A percentile compares a stretch with the other conserved stretches of the same genome.
Evolutionary conservation across 2,797 vertebrate genomes (phyloP).

Genomic region (Arrhamphus sclerolepis): DNA sequence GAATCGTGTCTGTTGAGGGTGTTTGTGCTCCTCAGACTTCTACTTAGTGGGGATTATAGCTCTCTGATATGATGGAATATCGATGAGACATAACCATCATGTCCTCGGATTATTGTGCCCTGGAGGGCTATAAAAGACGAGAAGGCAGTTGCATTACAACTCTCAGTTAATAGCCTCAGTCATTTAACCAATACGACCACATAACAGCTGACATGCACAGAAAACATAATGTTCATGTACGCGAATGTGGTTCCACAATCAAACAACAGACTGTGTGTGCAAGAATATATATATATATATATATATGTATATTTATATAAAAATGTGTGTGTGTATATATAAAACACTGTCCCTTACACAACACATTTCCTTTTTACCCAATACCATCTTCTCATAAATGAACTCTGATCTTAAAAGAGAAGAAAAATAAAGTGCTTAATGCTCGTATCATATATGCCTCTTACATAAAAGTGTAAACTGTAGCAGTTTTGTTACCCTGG

Average conservation of each 20-base stretch:
- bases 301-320: too few species aligned
- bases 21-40: background rate
- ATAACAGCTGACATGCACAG: slow-evolving; percentile 9
- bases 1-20: background rate
- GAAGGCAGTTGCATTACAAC: slow-evolving; percentile 45
- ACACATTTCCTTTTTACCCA: too few species aligned
- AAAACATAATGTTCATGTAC: slow-evolving; percentile 2
- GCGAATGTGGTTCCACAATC: background rate
- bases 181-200: slow-evolving; percentile 18
- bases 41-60: slow-evolving; percentile 30
- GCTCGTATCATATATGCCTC: too few species aligned
- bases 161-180: slow-evolving; percentile 17
- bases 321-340: too few species aligned
- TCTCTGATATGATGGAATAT: slow-evolving; percentile 53
- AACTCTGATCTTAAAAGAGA: too few species aligned
- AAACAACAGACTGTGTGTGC: too few species aligned
- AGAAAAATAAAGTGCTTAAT: too few species aligned
- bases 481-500: too few species aligned
- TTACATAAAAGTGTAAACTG: too few species aligned
- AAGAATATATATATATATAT: too few species aligned
- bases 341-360: too few species aligned
- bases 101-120: slow-evolving; percentile 41
- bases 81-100: slow-evolving; percentile 57
- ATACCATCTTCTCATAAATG: too few species aligned
- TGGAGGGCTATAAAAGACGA: slow-evolving; percentile 52